Percentiles rank a stretch among this genome's conserved stretches.
Evolutionary conservation across 2,797 vertebrate genomes (phyloP).

Genomic region (Esox lucius): DNA sequence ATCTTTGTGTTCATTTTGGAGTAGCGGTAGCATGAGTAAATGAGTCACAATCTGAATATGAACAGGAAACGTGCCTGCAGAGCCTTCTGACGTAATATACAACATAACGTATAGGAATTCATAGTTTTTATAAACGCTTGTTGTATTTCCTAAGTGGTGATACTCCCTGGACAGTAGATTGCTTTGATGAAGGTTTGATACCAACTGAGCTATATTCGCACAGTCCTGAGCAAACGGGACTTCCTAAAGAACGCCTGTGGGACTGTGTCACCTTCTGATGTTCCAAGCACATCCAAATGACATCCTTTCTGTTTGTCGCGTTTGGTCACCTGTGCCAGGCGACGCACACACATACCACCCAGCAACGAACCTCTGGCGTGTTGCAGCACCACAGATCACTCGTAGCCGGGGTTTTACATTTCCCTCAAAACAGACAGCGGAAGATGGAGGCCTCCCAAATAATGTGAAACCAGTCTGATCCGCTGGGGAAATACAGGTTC

Average conservation of each 20-base stretch:
- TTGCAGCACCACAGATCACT: constrained; percentile 36
- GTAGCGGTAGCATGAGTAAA: no score
- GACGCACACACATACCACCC: constrained; percentile 45
- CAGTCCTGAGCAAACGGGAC: constrained; percentile 45
- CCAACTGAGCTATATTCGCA: constrained; percentile 35
- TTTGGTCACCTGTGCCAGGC: constrained; percentile 47
- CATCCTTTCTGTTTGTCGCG: no score
- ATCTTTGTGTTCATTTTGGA: no score
- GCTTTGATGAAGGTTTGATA: background rate
- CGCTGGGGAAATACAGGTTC: constrained; percentile 70
- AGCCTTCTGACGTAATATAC: background rate
- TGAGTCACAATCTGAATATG: no score
- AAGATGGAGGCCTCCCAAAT: constrained; percentile 48
- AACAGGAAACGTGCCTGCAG: background rate
- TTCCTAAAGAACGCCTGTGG: no score
- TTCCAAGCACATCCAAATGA: constrained; percentile 2
- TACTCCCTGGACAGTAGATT: background rate
- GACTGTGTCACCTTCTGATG: constrained; percentile 41
- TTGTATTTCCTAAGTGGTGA: background rate
- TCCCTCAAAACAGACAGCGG: constrained; percentile 47
- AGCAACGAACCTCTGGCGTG: background rate
- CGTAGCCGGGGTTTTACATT: constrained; percentile 43
- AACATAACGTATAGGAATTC: background rate
- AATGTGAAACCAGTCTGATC: constrained; percentile 68
- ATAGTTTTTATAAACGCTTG: no score